Evolutionary conservation across 2,797 vertebrate species (phyloP).

Genomic region (Gouania willdenowi): DNA sequence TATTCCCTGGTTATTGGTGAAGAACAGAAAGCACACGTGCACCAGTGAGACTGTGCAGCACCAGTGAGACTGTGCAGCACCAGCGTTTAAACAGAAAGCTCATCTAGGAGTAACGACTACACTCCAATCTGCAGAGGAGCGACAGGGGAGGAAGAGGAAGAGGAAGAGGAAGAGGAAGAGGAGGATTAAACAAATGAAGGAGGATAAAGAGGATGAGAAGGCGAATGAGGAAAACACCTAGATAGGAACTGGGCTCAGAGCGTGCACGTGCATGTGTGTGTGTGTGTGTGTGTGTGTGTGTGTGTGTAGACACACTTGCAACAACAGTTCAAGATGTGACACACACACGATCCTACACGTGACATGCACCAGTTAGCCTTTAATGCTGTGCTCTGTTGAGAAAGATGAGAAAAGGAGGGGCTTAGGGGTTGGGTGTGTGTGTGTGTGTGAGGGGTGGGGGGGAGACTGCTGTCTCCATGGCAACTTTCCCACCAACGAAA

Average conservation of each 20-base stretch:
- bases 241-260: constrained; percentile 43
- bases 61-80: too few species aligned
- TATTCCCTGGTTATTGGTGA: too few species aligned
- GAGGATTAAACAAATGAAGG: too few species aligned
- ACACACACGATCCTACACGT: constrained; percentile 16
- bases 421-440: constrained; percentile 16
- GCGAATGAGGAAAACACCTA: constrained; percentile 17
- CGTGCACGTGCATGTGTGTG: constrained; percentile 26
- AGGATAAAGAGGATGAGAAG: constrained; percentile 7
- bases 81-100: too few species aligned
- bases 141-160: too few species aligned
- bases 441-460: too few species aligned
- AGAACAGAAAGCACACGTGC: constrained; percentile 16
- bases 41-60: too few species aligned
- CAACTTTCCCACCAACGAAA: constrained; percentile 73
- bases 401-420: constrained; percentile 13
- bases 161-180: too few species aligned
- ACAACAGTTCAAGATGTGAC: constrained; percentile 31
- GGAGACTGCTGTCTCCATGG: constrained; percentile 72
- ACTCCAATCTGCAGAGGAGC: too few species aligned
- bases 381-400: constrained; percentile 40
- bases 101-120: too few species aligned
- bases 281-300: constrained; percentile 37
- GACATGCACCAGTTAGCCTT: constrained; percentile 56
- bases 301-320: constrained; percentile 52